Percentiles rank a stretch among this genome's conserved stretches.
These are phyloP conservation scores for Conchocele bisecta DNA, from an alignment of 2,888 invertebrate species.

Conservation along the genomic window DNA sequence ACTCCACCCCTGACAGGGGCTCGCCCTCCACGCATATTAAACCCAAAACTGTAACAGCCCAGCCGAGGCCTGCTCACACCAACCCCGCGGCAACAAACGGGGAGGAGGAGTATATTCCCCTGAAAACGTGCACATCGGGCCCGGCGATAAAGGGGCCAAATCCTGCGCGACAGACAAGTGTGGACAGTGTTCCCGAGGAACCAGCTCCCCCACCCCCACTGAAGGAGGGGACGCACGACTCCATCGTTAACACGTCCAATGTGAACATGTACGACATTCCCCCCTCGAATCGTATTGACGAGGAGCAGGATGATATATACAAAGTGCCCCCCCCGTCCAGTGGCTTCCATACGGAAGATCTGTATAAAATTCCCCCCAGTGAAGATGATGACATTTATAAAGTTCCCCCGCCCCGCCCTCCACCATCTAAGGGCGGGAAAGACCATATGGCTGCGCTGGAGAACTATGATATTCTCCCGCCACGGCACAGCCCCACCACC, in stretches of 20 bases:
- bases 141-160: constrained; percentile 28
- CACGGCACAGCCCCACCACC: constrained; percentile 65
- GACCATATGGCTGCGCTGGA: constrained; percentile 31
- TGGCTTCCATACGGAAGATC: constrained; percentile 7
- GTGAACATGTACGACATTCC: constrained; percentile 44
- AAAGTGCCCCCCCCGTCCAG: constrained; percentile 57
- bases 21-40: constrained; percentile 11
- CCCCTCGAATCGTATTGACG: constrained; percentile 16
- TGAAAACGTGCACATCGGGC: constrained; percentile 70
- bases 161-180: constrained; percentile 66
- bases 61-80: constrained; percentile 22
- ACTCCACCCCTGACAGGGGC: not conserved
- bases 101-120: constrained; percentile 66
- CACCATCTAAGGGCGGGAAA: constrained; percentile 9
- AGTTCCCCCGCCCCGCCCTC: constrained; percentile 53
- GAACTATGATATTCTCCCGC: constrained; percentile 68
- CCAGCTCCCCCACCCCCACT: constrained; percentile 72
- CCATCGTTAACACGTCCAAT: constrained; percentile 43
- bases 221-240: constrained; percentile 23
- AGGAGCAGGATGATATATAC: constrained; percentile 47
- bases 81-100: constrained; percentile 4
- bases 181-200: constrained; percentile 78
- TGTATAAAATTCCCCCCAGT: no score
- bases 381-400: constrained; percentile 54
- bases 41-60: constrained; percentile 18